phyloP scores from a whole-genome alignment of 1,140 invertebrate genomes.

The Drosophila kanapiae region DNA sequence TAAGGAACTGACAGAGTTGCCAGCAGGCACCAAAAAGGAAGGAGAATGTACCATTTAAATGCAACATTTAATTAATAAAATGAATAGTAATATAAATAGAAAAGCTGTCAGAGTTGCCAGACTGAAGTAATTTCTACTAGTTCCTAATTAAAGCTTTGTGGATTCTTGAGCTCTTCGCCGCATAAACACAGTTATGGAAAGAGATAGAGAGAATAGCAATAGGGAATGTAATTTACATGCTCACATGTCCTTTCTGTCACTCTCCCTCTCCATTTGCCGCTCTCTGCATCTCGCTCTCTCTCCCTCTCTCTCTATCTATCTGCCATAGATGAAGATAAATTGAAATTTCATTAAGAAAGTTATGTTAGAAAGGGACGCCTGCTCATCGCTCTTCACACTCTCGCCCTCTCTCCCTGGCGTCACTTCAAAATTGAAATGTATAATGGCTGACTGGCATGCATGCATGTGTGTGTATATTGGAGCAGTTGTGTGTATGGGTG shows the following conservation, averaged over 20 bases:
- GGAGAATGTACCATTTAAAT: too few species aligned
- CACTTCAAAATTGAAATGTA: slow-evolving; percentile 78
- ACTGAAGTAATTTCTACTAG: neutral
- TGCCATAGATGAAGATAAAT: slow-evolving; percentile 63
- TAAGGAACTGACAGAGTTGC: too few species aligned
- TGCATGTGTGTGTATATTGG: slow-evolving; percentile 7
- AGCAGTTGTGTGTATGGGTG: neutral
- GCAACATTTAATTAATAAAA: too few species aligned
- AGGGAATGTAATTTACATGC: slow-evolving; percentile 70
- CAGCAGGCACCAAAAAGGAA: too few species aligned
- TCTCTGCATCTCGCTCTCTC: neutral
- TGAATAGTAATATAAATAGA: neutral
- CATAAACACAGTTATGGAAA: slow-evolving; percentile 2
- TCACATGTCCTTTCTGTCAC: slow-evolving; percentile 12
- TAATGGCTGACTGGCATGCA: slow-evolving; percentile 66
- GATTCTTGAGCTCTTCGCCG: neutral
- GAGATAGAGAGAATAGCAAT: slow-evolving; percentile 25
- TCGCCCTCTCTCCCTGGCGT: slow-evolving; percentile 15
- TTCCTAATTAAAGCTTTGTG: too few species aligned
- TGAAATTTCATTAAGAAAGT: slow-evolving; percentile 83
- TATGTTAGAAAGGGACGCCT: slow-evolving; percentile 40
- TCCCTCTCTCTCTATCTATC: slow-evolving; percentile 6
- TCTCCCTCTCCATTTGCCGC: neutral
- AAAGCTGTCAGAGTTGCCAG: too few species aligned
- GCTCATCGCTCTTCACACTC: neutral